A percentile compares a stretch with the other conserved stretches of the same genome.
These are phyloP conservation scores for Aporrectodea caliginosa DNA, from an alignment of 1,140 invertebrate species.

Conservation along the genomic window DNA sequence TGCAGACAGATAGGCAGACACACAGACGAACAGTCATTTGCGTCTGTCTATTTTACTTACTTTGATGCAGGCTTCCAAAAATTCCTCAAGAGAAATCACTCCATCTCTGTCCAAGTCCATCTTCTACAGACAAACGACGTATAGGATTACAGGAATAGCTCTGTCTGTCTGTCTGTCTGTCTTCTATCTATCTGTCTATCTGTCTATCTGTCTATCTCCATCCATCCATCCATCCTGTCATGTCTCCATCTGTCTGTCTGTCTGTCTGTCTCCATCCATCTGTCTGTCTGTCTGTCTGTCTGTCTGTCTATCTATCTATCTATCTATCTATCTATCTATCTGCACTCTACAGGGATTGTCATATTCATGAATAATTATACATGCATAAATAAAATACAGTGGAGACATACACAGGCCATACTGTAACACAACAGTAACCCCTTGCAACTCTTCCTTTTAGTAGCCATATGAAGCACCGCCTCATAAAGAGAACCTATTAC, in stretches of 20 bases:
- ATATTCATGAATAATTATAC: too few species aligned
- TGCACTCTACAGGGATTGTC: too few species aligned
- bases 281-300: not conserved
- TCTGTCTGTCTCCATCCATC: not conserved
- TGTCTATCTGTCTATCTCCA: not conserved
- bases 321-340: too few species aligned
- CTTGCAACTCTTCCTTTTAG: too few species aligned
- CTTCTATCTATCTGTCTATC: not conserved
- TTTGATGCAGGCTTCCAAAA: constrained; percentile 89
- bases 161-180: not conserved
- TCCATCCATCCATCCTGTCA: not conserved
- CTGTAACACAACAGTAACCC: too few species aligned
- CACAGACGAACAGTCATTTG: too few species aligned
- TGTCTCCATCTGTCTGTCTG: not conserved
- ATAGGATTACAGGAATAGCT: not conserved
- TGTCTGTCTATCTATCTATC: not conserved
- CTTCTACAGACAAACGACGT: constrained; percentile 61
- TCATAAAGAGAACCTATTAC: too few species aligned
- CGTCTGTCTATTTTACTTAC: constrained; percentile 56
- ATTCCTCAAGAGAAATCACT: constrained; percentile 92
- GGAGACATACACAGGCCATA: too few species aligned
- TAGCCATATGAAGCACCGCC: too few species aligned
- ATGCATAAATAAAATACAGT: too few species aligned
- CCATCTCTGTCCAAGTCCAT: constrained; percentile 90
- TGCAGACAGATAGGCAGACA: too few species aligned